Evolutionary conservation across 2,888 invertebrate genomes (phyloP).

Genomic region (Stenotaenia linearis): DNA sequence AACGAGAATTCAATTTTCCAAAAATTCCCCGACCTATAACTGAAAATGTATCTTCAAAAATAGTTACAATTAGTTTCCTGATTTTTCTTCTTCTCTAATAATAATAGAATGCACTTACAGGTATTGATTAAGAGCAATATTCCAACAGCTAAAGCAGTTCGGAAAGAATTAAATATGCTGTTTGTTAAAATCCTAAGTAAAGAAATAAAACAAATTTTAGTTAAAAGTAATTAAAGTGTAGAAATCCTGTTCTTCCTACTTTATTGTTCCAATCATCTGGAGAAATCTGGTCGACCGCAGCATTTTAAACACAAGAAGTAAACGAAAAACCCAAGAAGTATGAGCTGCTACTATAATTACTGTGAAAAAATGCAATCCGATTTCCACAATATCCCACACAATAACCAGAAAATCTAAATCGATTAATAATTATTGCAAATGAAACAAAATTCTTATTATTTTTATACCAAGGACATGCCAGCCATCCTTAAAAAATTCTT

Average conservation of each 20-base stretch:
- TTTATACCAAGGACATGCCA: not conserved
- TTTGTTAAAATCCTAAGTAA: not conserved
- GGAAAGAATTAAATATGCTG: not conserved
- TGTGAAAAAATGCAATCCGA: not conserved
- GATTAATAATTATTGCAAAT: not conserved
- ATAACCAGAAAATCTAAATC: not conserved
- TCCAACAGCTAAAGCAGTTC: not conserved
- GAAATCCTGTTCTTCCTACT: not conserved
- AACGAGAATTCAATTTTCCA: not conserved
- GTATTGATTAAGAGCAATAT: not conserved
- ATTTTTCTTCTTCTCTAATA: not conserved
- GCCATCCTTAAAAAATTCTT: not conserved
- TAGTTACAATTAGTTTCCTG: no score
- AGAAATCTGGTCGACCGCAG: not conserved
- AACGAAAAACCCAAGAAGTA: not conserved
- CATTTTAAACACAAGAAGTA: not conserved
- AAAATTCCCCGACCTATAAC: conserved; percentile 6
- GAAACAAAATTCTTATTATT: not conserved
- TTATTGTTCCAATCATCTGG: not conserved
- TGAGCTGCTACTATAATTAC: not conserved
- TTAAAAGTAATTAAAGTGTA: not conserved
- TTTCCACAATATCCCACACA: not conserved
- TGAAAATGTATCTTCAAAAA: not conserved
- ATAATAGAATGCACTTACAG: no score
- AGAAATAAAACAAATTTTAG: not conserved